A percentile compares a stretch with the other conserved stretches of the same genome.
Conservation (phyloP, 2,797 vertebrate species). For the Oreonectes daqikongensis region DNA sequence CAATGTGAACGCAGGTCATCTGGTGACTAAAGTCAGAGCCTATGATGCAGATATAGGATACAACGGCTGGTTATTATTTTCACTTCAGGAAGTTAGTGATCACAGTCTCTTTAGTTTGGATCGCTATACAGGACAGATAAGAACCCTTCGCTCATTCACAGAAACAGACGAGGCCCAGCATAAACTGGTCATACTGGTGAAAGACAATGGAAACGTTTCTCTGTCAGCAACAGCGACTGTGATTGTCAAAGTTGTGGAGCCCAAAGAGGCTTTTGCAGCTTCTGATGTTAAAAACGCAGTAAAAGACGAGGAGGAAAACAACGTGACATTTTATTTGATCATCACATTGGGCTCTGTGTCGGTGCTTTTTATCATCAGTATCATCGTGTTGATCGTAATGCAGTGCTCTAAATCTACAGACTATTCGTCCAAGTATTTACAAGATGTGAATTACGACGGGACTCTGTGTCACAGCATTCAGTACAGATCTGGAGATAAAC, state of each 20-base stretch:
- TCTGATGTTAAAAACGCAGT: conserved; percentile 60
- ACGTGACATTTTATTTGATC: conserved; percentile 59
- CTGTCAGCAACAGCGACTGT: conserved; percentile 58
- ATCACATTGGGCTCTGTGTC: conserved; percentile 61
- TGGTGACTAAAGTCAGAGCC: conserved; percentile 65
- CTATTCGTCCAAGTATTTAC: conserved; percentile 60
- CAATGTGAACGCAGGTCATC: conserved; percentile 62
- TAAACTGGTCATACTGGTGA: conserved; percentile 59
- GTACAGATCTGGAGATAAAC: conserved; percentile 68
- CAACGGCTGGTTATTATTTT: conserved; percentile 68
- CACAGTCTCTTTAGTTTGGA: conserved; percentile 56
- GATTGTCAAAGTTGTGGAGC: conserved; percentile 60
- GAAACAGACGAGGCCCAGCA: conserved; percentile 61
- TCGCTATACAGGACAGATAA: conserved; percentile 61
- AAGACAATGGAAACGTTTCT: conserved; percentile 62
- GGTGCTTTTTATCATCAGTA: conserved; percentile 55
- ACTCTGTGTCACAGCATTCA: conserved; percentile 67
- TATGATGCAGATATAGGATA: conserved; percentile 68
- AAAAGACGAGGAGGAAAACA: conserved; percentile 44
- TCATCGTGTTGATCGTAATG: conserved; percentile 60
- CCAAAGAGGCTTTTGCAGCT: conserved; percentile 61
- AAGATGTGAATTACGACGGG: conserved; percentile 62
- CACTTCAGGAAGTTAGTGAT: conserved; percentile 54
- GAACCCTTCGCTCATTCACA: conserved; percentile 64
- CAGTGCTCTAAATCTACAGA: conserved; percentile 63